phyloP scores from a whole-genome alignment of 2,113 vertebrate genomes.

The Campylomormyrus numenius region DNA sequence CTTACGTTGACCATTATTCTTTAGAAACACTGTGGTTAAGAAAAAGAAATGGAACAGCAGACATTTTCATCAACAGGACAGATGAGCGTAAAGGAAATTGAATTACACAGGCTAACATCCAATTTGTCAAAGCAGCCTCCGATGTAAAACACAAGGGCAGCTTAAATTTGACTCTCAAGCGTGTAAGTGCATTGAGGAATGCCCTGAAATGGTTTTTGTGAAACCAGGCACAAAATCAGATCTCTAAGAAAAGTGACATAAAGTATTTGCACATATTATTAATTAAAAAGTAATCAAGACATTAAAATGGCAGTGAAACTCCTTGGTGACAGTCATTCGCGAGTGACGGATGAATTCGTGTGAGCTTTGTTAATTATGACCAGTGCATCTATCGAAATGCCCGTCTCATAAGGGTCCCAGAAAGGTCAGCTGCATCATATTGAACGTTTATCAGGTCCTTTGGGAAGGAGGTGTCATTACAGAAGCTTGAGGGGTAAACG shows the following conservation, averaged over 20 bases:
- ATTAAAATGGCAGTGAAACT: not conserved
- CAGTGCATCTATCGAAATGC: not conserved
- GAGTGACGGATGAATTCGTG: not conserved
- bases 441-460: not conserved
- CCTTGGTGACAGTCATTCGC: not conserved
- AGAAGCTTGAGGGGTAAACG: not conserved
- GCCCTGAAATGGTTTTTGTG: not conserved
- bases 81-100: conserved; percentile 9
- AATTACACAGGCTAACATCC: not conserved
- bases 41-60: not conserved
- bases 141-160: not conserved
- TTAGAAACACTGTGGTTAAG: not conserved
- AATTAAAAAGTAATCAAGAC: not conserved
- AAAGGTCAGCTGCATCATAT: not conserved
- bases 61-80: not conserved
- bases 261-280: not conserved
- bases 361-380: not conserved
- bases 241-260: not conserved
- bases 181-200: not conserved
- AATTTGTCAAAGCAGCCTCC: not conserved
- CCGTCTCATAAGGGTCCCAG: not conserved
- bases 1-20: not conserved
- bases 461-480: not conserved
- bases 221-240: not conserved
- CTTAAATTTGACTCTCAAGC: not conserved